Conservation (phyloP, 2,888 invertebrate species). For the Trachelus troglodyta region DNA sequence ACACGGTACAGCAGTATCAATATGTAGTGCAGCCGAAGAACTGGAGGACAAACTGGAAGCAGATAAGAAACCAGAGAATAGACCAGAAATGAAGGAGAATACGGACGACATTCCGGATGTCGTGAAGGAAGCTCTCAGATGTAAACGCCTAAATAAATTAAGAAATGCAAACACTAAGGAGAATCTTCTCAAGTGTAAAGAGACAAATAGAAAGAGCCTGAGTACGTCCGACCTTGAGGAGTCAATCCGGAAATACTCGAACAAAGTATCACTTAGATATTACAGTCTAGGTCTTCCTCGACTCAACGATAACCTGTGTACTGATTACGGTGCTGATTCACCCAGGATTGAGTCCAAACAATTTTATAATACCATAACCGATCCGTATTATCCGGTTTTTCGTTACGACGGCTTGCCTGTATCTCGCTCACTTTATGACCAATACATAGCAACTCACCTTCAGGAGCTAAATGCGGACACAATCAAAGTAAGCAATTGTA, state of each 20-base stretch:
- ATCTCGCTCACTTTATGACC: slow-evolving; percentile 78
- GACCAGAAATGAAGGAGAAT: slow-evolving; percentile 31
- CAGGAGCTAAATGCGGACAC: slow-evolving; percentile 66
- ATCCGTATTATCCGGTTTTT: slow-evolving; percentile 83
- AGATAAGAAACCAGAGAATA: slow-evolving; percentile 23
- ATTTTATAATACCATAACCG: slow-evolving; percentile 78
- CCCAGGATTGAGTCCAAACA: slow-evolving; percentile 63
- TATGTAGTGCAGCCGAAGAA: slow-evolving; percentile 74
- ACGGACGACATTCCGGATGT: slow-evolving; percentile 64
- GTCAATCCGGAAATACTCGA: slow-evolving; percentile 70
- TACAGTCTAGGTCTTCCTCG: slow-evolving; percentile 67
- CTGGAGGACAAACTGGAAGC: slow-evolving; percentile 31
- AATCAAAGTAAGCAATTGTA: not conserved
- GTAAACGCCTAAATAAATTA: slow-evolving; percentile 62
- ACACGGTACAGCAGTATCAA: slow-evolving; percentile 79
- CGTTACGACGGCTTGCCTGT: slow-evolving; percentile 79
- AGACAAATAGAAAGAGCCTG: slow-evolving; percentile 59
- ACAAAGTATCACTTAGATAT: slow-evolving; percentile 71
- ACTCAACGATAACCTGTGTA: slow-evolving; percentile 48
- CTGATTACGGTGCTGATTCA: slow-evolving; percentile 38
- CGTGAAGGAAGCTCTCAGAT: slow-evolving; percentile 64
- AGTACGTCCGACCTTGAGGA: slow-evolving; percentile 77
- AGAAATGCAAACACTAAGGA: slow-evolving; percentile 43
- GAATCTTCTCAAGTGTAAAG: slow-evolving; percentile 39
- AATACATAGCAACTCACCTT: slow-evolving; percentile 76